A percentile compares a stretch with the other conserved stretches of the same genome.
Conservation (phyloP, 2,888 invertebrate genomes). For the Hirtodrosophila alboralis region DNA sequence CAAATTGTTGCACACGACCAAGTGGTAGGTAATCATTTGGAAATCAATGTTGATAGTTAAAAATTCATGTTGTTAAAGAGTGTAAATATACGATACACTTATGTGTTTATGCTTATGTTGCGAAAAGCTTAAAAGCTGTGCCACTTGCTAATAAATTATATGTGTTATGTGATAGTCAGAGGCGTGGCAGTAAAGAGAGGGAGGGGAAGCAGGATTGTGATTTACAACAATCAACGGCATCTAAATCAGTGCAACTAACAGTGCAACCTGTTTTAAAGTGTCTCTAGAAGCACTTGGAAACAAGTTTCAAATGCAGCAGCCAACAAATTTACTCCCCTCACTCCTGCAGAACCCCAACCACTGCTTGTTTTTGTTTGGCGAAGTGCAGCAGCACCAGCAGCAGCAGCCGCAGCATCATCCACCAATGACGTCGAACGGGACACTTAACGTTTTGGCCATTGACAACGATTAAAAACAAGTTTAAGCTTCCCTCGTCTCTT, state of each 20-base stretch:
- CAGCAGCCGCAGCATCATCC: no score
- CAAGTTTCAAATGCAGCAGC: conserved; percentile 61
- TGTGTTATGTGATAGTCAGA: conserved; percentile 28
- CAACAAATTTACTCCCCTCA: conserved; percentile 59
- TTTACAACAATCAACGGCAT: conserved; percentile 60
- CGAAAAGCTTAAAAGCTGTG: conserved; percentile 34
- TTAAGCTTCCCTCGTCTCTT: conserved; percentile 31
- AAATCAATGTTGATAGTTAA: conserved; percentile 58
- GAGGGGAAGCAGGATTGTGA: conserved; percentile 12
- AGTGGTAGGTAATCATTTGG: conserved; percentile 75
- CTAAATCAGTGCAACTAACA: conserved; percentile 78
- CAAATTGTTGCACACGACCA: conserved; percentile 74
- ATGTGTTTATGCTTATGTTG: no score
- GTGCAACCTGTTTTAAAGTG: conserved; percentile 74
- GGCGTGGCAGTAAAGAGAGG: not conserved
- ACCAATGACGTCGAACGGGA: conserved; percentile 61
- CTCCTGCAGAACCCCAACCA: not conserved
- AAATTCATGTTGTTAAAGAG: conserved; percentile 48
- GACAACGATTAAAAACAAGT: conserved; percentile 79
- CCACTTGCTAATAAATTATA: conserved; percentile 60
- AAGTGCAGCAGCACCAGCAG: conserved; percentile 30
- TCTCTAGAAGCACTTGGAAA: conserved; percentile 47
- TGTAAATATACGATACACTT: conserved; percentile 22
- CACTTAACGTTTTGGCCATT: conserved; percentile 79
- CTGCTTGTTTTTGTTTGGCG: conserved; percentile 20